Percentiles rank a stretch among this genome's conserved stretches.
phyloP scores from a whole-genome alignment of 2,888 invertebrate genomes.

The Cheilosia scutellata region DNA sequence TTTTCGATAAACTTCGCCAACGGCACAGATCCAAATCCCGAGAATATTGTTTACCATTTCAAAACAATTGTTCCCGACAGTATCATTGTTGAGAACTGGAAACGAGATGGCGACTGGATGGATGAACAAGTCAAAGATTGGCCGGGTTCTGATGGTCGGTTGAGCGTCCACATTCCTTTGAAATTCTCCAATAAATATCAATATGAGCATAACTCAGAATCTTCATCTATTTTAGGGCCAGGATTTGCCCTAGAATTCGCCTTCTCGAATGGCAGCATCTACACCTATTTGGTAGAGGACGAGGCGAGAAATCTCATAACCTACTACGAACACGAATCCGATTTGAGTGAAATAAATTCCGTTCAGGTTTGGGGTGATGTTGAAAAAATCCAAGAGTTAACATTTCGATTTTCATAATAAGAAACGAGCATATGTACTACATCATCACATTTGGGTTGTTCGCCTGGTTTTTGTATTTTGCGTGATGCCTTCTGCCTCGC shows the following conservation, averaged over 20 bases:
- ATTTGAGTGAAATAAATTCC: slow-evolving; percentile 80
- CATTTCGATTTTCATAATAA: slow-evolving; percentile 78
- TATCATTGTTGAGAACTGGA: slow-evolving; percentile 81
- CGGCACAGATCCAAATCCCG: slow-evolving; percentile 79
- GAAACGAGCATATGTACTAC: background rate
- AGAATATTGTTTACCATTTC: slow-evolving; percentile 82
- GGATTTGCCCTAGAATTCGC: slow-evolving; percentile 81
- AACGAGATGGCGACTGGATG: slow-evolving; percentile 81
- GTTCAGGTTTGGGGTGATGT: slow-evolving; percentile 84
- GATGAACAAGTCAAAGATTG: slow-evolving; percentile 76
- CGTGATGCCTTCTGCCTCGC: slow-evolving; percentile 3
- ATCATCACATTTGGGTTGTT: background rate
- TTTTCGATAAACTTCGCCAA: slow-evolving; percentile 83
- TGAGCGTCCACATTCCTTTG: slow-evolving; percentile 63
- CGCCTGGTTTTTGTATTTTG: background rate
- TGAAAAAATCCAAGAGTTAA: slow-evolving; percentile 80
- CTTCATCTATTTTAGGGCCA: slow-evolving; percentile 81
- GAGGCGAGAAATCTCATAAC: slow-evolving; percentile 80
- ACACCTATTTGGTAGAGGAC: slow-evolving; percentile 80
- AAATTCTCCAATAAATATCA: slow-evolving; percentile 50
- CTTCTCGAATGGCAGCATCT: slow-evolving; percentile 79
- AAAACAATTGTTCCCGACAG: slow-evolving; percentile 79
- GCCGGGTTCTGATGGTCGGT: slow-evolving; percentile 79
- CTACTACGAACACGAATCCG: slow-evolving; percentile 79
- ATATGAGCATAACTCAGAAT: slow-evolving; percentile 69